Conservation (phyloP, 1,140 invertebrate genomes). For the Drosophila erecta region DNA sequence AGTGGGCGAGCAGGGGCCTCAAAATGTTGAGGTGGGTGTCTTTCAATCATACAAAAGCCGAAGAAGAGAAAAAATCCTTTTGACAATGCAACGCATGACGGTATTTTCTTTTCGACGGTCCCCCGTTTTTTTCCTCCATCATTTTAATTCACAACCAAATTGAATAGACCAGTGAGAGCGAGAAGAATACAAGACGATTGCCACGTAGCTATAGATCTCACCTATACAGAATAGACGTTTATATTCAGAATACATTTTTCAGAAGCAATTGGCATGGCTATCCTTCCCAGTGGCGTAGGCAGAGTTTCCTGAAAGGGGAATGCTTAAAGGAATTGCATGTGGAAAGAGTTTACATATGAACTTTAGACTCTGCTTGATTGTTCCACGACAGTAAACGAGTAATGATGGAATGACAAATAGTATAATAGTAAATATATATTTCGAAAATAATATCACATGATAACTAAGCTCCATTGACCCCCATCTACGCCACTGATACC, state of each 20-base stretch:
- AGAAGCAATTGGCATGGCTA: slow-evolving; percentile 57
- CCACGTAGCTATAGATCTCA: slow-evolving; percentile 63
- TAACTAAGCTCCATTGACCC: background rate
- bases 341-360: no score
- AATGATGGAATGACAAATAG: background rate
- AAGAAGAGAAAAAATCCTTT: slow-evolving; percentile 61
- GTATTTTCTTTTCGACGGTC: slow-evolving; percentile 43
- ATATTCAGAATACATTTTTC: slow-evolving; percentile 56
- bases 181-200: slow-evolving; percentile 61
- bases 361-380: no score
- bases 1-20: slow-evolving; percentile 3
- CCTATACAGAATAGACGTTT: slow-evolving; percentile 49
- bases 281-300: slow-evolving; percentile 8
- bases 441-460: no score
- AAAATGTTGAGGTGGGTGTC: slow-evolving; percentile 27
- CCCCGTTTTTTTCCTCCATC: slow-evolving; percentile 16
- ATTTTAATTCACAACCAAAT: slow-evolving; percentile 73
- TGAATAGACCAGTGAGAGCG: slow-evolving; percentile 64
- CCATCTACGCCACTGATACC: background rate
- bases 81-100: slow-evolving; percentile 71
- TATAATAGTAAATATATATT: background rate
- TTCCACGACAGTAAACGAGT: no score
- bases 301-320: background rate
- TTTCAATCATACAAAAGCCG: slow-evolving; percentile 56
- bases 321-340: background rate